phyloP scores from a whole-genome alignment of 2,113 vertebrate genomes.

The Entelurus aequoreus region DNA sequence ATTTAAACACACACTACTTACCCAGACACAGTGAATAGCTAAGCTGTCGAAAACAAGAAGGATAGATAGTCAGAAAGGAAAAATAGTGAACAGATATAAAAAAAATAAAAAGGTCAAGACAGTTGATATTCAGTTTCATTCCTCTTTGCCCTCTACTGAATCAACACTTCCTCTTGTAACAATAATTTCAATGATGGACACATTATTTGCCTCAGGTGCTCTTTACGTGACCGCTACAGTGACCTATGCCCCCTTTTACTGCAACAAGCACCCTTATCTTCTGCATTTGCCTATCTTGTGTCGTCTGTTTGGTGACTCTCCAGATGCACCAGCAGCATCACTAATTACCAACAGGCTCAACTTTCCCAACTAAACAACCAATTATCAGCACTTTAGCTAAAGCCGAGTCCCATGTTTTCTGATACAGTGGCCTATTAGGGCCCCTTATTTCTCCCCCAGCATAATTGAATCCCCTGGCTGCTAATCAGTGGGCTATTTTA shows the following conservation, averaged over 20 bases:
- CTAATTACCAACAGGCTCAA: slow-evolving; percentile 68
- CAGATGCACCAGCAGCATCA: slow-evolving; percentile 40
- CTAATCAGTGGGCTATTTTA: slow-evolving; percentile 74
- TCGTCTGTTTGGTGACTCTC: slow-evolving; percentile 58
- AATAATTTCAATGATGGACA: slow-evolving; percentile 39
- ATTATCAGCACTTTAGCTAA: slow-evolving; percentile 60
- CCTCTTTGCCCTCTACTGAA: slow-evolving; percentile 31
- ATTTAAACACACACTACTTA: slow-evolving; percentile 37
- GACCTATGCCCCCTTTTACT: slow-evolving; percentile 52
- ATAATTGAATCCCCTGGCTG: slow-evolving; percentile 78
- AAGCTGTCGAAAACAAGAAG: slow-evolving; percentile 16
- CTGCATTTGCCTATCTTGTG: slow-evolving; percentile 31
- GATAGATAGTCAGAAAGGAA: slow-evolving; percentile 1
- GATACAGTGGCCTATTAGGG: slow-evolving; percentile 69
- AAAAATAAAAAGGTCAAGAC: not conserved
- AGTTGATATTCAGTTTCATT: slow-evolving; percentile 24
- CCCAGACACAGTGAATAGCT: slow-evolving; percentile 24
- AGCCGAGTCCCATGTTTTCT: slow-evolving; percentile 61
- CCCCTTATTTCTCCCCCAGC: slow-evolving; percentile 67
- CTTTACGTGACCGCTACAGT: slow-evolving; percentile 33
- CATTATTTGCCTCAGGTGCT: slow-evolving; percentile 42
- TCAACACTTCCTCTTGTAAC: slow-evolving; percentile 31
- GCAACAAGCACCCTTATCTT: slow-evolving; percentile 38
- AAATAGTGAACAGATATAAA: not conserved
- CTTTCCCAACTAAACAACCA: slow-evolving; percentile 71